Base-by-base conservation (phyloP, 2,888 invertebrate genomes). In the Ischnus inquisitorius region DNA sequence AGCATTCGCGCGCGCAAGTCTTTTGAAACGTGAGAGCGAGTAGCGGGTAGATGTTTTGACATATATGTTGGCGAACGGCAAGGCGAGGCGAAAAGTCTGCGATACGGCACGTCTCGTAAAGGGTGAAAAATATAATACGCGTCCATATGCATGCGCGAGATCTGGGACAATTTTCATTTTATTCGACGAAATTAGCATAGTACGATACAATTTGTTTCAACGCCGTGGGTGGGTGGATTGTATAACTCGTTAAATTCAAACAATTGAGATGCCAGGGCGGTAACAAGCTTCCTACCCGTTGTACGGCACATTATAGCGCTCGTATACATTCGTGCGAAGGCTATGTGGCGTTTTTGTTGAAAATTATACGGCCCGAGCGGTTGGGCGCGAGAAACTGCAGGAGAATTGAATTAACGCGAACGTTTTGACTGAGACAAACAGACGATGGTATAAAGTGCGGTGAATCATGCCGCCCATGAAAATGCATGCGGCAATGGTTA, bases 91-190 rank as follows among this genome's bases (percentile, higher is more conserved):
- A 57, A 75, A 68, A 83, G 74, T 79, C 46, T 69, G 68, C 57
- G 79, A 83, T 83, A 83, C 54, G 83, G 83, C 83, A 83, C 83
- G 83, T 79, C 83, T 75, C 83, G 75, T 65, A 83, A 65, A 34
- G 19, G 43, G 28, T 25, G 65, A 69, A 25, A 68, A 74, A 75
- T 74, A 41, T 43, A 48, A 48, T 54, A 51, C 25, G 60, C 19
- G 60, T n/a, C 3, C 28, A 28, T 41, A 14, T 28, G 25, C 25
- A 3, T n/a, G 43, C 14, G 3, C n/a, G 4, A 43, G 43, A 48
- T 39, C 19, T 19, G 22, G 1, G 48, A 51, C 60, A 60, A 77
- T 16, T 34, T 41, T 16, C 28, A 48, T 46, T 60, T 46, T 16
- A 39, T 39, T 48, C 14, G 4, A 8, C 25, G 57, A 12, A 43